Evolutionary conservation across 2,888 invertebrate species (phyloP).

Genomic region (Drosophila hamatofila): DNA sequence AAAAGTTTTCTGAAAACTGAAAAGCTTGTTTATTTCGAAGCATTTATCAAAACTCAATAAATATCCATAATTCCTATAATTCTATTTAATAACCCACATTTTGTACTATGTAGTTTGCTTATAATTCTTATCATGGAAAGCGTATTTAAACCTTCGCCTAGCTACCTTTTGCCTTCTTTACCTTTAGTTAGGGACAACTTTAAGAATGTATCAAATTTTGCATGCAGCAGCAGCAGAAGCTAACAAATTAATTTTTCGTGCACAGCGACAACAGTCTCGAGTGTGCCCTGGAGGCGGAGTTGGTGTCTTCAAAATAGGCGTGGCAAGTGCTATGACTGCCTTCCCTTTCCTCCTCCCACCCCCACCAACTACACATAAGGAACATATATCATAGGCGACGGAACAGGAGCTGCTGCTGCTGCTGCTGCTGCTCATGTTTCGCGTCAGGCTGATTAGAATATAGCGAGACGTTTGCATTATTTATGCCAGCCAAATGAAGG

Average conservation of each 20-base stretch:
- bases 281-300: conserved; percentile 18
- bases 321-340: conserved; percentile 7
- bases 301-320: conserved; percentile 2
- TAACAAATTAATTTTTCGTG: conserved; percentile 81
- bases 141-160: conserved; percentile 1
- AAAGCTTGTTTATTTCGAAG: too few relatives aligned
- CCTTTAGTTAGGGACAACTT: conserved; percentile 34
- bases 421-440: conserved; percentile 52
- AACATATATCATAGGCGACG: conserved; percentile 56
- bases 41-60: too few relatives aligned
- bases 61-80: neutral
- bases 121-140: neutral
- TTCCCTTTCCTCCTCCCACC: neutral
- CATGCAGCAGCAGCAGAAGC: conserved; percentile 23
- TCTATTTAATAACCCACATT: neutral
- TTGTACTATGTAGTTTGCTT: neutral
- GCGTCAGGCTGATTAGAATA: conserved; percentile 81
- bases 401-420: conserved; percentile 27
- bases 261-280: conserved; percentile 59
- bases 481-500: conserved; percentile 72
- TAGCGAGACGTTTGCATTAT: conserved; percentile 68
- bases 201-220: conserved; percentile 52
- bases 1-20: too few relatives aligned
- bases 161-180: neutral
- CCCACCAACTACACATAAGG: conserved; percentile 8